These are phyloP conservation scores for Drosophila affinis DNA, from an alignment of 2,888 invertebrate species.

Conservation along the genomic window DNA sequence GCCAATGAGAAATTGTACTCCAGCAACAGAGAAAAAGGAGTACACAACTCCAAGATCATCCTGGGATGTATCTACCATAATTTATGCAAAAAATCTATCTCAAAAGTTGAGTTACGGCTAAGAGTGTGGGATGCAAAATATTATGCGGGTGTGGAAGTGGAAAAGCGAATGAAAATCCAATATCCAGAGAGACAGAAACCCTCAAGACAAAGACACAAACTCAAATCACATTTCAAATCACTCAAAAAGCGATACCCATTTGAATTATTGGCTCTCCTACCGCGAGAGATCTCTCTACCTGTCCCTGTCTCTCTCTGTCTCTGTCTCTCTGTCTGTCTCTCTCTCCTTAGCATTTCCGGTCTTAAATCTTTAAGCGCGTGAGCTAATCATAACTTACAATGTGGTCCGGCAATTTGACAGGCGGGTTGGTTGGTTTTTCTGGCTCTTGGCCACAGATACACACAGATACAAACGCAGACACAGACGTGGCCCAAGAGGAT, in stretches of 20 bases:
- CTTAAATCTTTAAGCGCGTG: constrained; percentile 79
- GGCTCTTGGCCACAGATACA: constrained; percentile 48
- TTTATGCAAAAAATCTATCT: constrained; percentile 35
- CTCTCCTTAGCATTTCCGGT: constrained; percentile 65
- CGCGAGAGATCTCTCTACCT: not conserved
- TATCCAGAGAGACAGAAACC: constrained; percentile 44
- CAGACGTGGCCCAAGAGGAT: constrained; percentile 17
- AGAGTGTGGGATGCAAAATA: constrained; percentile 56
- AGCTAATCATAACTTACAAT: constrained; percentile 81
- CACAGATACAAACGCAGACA: not conserved
- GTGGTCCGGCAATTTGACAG: constrained; percentile 80
- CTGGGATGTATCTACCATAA: not conserved
- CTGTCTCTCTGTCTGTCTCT: not conserved
- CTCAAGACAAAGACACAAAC: constrained; percentile 61
- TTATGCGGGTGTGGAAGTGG: constrained; percentile 47
- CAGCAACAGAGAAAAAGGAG: not conserved
- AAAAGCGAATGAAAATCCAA: constrained; percentile 38
- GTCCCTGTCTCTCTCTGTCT: not conserved
- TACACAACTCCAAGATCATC: not conserved
- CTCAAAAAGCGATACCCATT: constrained; percentile 75
- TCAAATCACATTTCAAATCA: constrained; percentile 76
- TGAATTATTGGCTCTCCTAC: constrained; percentile 67
- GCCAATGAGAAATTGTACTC: constrained; percentile 64
- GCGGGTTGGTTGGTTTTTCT: constrained; percentile 42
- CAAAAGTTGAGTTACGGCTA: constrained; percentile 34